Conservation (phyloP, 2,113 vertebrate species). For the Grammomys dolichurus region DNA sequence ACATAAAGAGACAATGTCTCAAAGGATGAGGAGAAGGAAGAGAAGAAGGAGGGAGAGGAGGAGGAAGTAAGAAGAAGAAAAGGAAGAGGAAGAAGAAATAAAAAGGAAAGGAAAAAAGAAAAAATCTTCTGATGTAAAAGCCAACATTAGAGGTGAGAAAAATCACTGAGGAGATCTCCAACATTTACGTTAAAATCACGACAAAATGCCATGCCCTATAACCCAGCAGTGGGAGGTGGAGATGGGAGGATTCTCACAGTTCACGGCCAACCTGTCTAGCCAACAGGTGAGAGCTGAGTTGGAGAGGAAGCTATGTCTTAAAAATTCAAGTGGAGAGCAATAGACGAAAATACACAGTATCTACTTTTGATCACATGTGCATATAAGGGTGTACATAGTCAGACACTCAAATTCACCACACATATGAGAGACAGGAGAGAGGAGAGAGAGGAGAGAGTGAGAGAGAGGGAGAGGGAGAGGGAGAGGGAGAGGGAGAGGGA, state of each 20-base stretch:
- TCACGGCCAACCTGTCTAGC: not conserved
- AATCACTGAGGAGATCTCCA: not conserved
- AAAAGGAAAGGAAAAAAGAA: not conserved
- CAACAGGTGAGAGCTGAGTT: not conserved
- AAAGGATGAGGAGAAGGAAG: too few species aligned
- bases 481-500: too few species aligned
- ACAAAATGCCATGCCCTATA: not conserved
- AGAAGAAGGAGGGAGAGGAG: accelerated
- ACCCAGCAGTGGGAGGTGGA: not conserved
- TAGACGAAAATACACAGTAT: not conserved
- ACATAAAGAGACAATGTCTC: not conserved
- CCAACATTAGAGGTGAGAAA: not conserved
- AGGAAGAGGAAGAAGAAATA: not conserved
- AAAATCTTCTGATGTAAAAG: not conserved
- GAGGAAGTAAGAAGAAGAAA: not conserved
- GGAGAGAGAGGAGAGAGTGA: too few species aligned
- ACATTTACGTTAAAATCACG: too few species aligned
- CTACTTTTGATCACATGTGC: not conserved
- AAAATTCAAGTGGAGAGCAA: not conserved
- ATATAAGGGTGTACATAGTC: not conserved
- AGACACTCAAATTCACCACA: not conserved
- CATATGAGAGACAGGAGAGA: too few species aligned
- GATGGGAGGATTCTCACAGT: not conserved
- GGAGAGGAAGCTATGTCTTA: not conserved
- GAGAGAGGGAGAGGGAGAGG: too few species aligned